Conservation (phyloP, 2,113 vertebrate species). For the Corythoichthys haematopterus region DNA sequence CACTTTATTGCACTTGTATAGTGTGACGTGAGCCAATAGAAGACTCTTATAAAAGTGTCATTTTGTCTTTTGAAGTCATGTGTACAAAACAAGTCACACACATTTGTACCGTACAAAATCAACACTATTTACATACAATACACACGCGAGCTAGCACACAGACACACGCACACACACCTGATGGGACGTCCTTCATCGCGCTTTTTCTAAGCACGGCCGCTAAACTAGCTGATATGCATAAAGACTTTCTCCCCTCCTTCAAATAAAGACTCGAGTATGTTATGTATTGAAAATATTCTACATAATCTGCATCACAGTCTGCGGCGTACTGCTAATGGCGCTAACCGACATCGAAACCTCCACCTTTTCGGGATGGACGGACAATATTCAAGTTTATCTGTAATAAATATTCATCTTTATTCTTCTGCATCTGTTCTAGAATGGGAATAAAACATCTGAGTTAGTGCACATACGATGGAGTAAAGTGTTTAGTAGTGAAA, state of each 20-base stretch:
- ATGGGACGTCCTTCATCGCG: constrained; percentile 31
- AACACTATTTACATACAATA: constrained; percentile 79
- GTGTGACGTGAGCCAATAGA: constrained; percentile 72
- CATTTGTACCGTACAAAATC: constrained; percentile 80
- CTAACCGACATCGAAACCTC: not conserved
- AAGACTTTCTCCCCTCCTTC: constrained; percentile 17
- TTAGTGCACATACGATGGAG: constrained; percentile 22
- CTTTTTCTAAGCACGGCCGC: not conserved
- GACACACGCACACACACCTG: constrained; percentile 12
- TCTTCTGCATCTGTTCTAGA: constrained; percentile 4
- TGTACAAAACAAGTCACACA: constrained; percentile 81
- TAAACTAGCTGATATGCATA: constrained; percentile 56
- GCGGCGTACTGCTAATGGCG: not conserved
- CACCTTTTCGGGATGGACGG: constrained; percentile 4
- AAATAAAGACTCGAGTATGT: not conserved
- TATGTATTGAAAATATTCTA: constrained; percentile 8
- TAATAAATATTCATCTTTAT: constrained; percentile 21
- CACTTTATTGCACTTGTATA: constrained; percentile 80
- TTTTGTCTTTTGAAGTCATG: constrained; percentile 76
- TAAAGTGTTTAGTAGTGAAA: constrained; percentile 14
- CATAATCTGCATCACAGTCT: constrained; percentile 8
- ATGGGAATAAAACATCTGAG: constrained; percentile 8
- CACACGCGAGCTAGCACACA: constrained; percentile 58
- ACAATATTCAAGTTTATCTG: constrained; percentile 12
- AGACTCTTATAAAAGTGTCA: constrained; percentile 79